These are phyloP conservation scores for Eptatretus atami DNA, from an alignment of 2,797 vertebrate species.

Conservation along the genomic window DNA sequence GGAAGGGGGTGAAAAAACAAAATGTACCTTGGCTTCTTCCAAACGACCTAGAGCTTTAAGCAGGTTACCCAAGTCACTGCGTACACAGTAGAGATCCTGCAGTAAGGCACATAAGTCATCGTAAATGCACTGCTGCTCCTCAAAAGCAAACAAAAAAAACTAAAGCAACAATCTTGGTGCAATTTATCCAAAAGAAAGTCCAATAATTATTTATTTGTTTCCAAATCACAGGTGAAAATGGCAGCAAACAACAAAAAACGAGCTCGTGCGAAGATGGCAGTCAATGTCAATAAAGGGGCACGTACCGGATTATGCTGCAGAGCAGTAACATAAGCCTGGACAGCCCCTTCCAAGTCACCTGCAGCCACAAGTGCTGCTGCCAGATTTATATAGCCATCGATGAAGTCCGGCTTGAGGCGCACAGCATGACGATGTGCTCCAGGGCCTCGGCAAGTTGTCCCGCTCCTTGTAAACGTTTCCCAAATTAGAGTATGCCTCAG, in stretches of 20 bases:
- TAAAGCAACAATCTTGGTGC: not conserved
- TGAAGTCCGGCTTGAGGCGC: constrained; percentile 89
- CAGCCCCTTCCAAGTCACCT: constrained; percentile 96
- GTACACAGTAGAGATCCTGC: constrained; percentile 97
- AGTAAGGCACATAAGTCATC: constrained; percentile 8
- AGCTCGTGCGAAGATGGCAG: no score
- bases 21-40: constrained; percentile 99
- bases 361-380: constrained; percentile 85
- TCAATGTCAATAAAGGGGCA: constrained; percentile 9
- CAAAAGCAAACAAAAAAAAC: not conserved
- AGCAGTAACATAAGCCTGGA: constrained; percentile 88
- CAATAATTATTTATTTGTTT: not conserved
- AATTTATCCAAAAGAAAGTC: not conserved
- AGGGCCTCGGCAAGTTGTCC: constrained; percentile 84
- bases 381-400: constrained; percentile 93
- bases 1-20: constrained; percentile 8
- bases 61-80: constrained; percentile 97
- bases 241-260: not conserved
- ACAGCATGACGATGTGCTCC: constrained; percentile 77
- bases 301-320: constrained; percentile 97
- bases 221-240: not conserved
- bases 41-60: constrained; percentile 98
- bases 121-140: not conserved
- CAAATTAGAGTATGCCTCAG: constrained; percentile 86
- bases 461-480: constrained; percentile 97